These are phyloP conservation scores for Helleia helle DNA, from an alignment of 2,888 invertebrate genomes.

Conservation along the genomic window DNA sequence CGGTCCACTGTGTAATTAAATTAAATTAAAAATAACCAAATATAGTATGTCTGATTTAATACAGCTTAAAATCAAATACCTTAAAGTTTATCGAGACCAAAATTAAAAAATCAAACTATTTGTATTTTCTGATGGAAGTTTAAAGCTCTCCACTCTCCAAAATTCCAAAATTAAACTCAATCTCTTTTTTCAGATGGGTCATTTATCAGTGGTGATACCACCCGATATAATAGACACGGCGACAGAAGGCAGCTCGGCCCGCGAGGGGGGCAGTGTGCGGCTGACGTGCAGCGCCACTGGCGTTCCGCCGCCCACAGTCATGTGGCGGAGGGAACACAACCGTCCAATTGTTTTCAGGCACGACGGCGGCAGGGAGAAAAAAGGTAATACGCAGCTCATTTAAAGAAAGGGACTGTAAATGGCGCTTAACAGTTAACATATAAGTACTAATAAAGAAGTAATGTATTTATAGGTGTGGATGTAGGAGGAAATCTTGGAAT, in stretches of 20 bases:
- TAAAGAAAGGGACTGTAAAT: not conserved
- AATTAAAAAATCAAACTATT: too few relatives aligned
- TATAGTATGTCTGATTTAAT: too few relatives aligned
- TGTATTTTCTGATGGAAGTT: too few relatives aligned
- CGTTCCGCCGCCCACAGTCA: slow-evolving; percentile 83
- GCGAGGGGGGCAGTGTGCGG: slow-evolving; percentile 85
- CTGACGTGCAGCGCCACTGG: slow-evolving; percentile 87
- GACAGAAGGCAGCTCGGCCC: slow-evolving; percentile 81
- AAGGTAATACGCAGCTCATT: slow-evolving; percentile 71
- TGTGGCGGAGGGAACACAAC: slow-evolving; percentile 87
- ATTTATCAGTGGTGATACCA: slow-evolving; percentile 89
- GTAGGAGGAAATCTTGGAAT: too few relatives aligned
- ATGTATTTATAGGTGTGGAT: too few relatives aligned
- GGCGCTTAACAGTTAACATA: too few relatives aligned
- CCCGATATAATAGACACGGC: slow-evolving; percentile 89
- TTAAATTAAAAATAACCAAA: too few relatives aligned
- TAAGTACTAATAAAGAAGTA: too few relatives aligned
- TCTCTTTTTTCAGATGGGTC: slow-evolving; percentile 80
- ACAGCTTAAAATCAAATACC: too few relatives aligned
- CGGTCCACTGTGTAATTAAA: too few relatives aligned
- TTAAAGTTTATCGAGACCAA: too few relatives aligned
- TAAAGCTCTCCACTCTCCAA: too few relatives aligned
- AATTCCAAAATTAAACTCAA: not conserved
- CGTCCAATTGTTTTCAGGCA: slow-evolving; percentile 83
- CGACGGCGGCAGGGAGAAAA: slow-evolving; percentile 80